A percentile compares a stretch with the other conserved stretches of the same genome.
These are phyloP conservation scores for Lepidurus apus DNA, from an alignment of 1,140 invertebrate species.

Conservation along the genomic window DNA sequence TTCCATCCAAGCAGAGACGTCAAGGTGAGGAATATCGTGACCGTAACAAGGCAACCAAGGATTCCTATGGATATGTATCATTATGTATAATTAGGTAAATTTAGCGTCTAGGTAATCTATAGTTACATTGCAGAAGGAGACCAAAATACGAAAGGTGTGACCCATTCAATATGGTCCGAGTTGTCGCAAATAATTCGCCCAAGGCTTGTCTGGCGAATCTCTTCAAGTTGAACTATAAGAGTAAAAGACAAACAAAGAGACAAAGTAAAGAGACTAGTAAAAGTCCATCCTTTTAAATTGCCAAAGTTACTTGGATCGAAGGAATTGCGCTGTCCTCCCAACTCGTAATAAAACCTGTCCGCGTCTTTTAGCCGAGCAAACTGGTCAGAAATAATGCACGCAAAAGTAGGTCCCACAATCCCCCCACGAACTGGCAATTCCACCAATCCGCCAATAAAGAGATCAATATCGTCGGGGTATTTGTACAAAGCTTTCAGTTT, in stretches of 20 bases:
- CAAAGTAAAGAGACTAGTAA: neutral
- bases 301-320: constrained; percentile 37
- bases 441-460: constrained; percentile 51
- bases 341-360: constrained; percentile 50
- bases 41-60: constrained; percentile 35
- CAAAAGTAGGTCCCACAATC: constrained; percentile 56
- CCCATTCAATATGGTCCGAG: constrained; percentile 54
- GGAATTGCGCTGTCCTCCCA: constrained; percentile 42
- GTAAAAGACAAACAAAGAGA: constrained; percentile 34
- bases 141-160: constrained; percentile 32
- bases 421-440: constrained; percentile 50
- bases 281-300: neutral
- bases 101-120: neutral
- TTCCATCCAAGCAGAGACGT: constrained; percentile 26
- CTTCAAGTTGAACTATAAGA: constrained; percentile 59
- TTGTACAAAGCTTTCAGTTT: constrained; percentile 40
- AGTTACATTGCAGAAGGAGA: constrained; percentile 30
- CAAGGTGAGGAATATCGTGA: constrained; percentile 25
- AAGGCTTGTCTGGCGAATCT: constrained; percentile 64
- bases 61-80: constrained; percentile 22
- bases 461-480: constrained; percentile 52
- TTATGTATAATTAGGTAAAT: neutral
- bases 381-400: constrained; percentile 55
- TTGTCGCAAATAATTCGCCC: constrained; percentile 73
- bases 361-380: constrained; percentile 48